Conservation (phyloP, 1,140 invertebrate species). For the Luehdorfia chinensis region DNA sequence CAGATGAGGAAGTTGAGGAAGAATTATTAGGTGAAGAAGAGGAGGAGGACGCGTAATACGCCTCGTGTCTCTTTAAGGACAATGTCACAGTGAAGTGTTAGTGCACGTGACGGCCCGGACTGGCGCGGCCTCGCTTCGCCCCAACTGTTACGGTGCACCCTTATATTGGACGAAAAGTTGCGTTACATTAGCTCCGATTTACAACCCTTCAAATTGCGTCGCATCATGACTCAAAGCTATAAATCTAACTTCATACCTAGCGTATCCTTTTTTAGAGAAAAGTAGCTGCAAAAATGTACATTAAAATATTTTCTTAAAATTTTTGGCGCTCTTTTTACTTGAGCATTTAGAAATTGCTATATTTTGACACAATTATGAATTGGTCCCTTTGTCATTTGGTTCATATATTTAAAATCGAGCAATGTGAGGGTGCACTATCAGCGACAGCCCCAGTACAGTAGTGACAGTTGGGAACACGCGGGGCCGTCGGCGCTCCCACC, state of each 20-base stretch:
- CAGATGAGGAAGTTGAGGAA: constrained; percentile 80
- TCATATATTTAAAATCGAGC: background rate
- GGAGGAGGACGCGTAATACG: constrained; percentile 80
- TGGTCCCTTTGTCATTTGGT: too few species aligned
- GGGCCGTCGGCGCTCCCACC: constrained; percentile 66
- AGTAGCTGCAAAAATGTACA: too few species aligned
- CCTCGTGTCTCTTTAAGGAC: constrained; percentile 66
- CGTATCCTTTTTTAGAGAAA: too few species aligned
- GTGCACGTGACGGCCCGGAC: constrained; percentile 67
- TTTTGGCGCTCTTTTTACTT: too few species aligned
- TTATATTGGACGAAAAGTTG: background rate
- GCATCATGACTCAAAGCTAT: too few species aligned
- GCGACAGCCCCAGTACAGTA: constrained; percentile 31
- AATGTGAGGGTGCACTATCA: constrained; percentile 14
- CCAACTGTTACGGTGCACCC: constrained; percentile 41
- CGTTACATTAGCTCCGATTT: too few species aligned
- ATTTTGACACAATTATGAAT: too few species aligned
- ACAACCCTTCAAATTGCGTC: too few species aligned
- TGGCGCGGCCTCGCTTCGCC: constrained; percentile 63
- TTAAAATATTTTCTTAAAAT: too few species aligned
- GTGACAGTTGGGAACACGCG: constrained; percentile 66
- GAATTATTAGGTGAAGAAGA: constrained; percentile 78
- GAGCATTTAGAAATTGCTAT: too few species aligned
- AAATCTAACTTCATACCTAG: too few species aligned
- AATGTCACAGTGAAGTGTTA: constrained; percentile 75